phyloP scores from a whole-genome alignment of 2,888 invertebrate species.

The Cephus spinipes region DNA sequence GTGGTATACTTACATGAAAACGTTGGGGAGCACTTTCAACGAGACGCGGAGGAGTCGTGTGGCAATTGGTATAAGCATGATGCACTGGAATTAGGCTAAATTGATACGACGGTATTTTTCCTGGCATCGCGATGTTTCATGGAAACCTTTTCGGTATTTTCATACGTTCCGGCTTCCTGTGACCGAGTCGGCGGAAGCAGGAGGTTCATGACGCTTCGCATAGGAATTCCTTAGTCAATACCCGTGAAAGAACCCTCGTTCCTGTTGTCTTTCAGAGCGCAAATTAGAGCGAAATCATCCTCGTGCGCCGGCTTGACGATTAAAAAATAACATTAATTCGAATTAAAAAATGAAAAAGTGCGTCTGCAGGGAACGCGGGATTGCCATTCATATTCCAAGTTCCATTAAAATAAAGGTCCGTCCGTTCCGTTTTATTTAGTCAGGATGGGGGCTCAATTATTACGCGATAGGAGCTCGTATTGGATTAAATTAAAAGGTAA shows the following conservation, averaged over 20 bases:
- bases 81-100: too few relatives aligned
- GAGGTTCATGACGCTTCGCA: conserved; percentile 12
- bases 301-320: not conserved
- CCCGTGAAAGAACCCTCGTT: too few relatives aligned
- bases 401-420: conserved; percentile 1
- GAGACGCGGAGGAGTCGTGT: too few relatives aligned
- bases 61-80: too few relatives aligned
- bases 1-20: too few relatives aligned
- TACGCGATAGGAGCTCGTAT: conserved; percentile 34
- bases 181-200: conserved; percentile 30
- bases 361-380: not conserved
- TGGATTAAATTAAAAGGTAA: conserved; percentile 46
- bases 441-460: conserved; percentile 25
- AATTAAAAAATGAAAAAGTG: not conserved
- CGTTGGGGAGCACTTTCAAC: too few relatives aligned
- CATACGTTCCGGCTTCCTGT: not conserved
- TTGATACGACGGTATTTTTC: too few relatives aligned
- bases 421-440: conserved; percentile 25
- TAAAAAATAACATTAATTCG: conserved; percentile 4
- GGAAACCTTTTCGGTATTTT: too few relatives aligned
- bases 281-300: conserved; percentile 3
- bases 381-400: not conserved
- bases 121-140: too few relatives aligned
- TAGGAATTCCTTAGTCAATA: too few relatives aligned
- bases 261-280: too few relatives aligned